Evolutionary conservation across 2,888 invertebrate species (phyloP).

Genomic region (Eilema griseolum): DNA sequence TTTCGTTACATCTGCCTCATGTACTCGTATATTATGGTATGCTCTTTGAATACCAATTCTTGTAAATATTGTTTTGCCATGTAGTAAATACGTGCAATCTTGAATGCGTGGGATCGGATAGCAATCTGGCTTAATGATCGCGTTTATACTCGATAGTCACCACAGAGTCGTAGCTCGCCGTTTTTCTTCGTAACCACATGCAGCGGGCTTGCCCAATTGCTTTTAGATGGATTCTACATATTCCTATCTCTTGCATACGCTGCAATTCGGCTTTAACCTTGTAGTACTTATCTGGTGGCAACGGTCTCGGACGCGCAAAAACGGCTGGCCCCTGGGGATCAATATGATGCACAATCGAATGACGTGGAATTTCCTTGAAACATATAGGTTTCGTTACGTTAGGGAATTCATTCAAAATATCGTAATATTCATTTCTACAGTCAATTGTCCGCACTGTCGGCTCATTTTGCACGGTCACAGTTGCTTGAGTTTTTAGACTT

Average conservation of each 20-base stretch:
- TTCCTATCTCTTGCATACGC: conserved; percentile 11
- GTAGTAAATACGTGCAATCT: conserved; percentile 5
- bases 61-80: background rate
- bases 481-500: too few relatives aligned
- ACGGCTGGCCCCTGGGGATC: background rate
- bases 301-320: background rate
- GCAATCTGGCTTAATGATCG: conserved; percentile 6
- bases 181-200: conserved; percentile 10
- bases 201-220: conserved; percentile 10
- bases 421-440: background rate
- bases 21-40: background rate
- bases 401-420: background rate
- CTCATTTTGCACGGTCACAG: background rate
- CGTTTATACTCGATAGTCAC: conserved; percentile 10
- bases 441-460: background rate
- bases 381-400: conserved; percentile 5
- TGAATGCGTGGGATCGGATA: conserved; percentile 9
- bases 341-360: conserved; percentile 4
- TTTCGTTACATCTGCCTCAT: background rate
- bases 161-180: background rate
- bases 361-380: conserved; percentile 1
- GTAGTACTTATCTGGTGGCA: conserved; percentile 3
- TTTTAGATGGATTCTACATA: background rate
- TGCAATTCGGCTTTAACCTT: conserved; percentile 1
- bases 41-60: background rate